Percentiles rank a stretch among this genome's conserved stretches.
Evolutionary conservation across 2,888 invertebrate genomes (phyloP).

Genomic region (Diaphora mendica): DNA sequence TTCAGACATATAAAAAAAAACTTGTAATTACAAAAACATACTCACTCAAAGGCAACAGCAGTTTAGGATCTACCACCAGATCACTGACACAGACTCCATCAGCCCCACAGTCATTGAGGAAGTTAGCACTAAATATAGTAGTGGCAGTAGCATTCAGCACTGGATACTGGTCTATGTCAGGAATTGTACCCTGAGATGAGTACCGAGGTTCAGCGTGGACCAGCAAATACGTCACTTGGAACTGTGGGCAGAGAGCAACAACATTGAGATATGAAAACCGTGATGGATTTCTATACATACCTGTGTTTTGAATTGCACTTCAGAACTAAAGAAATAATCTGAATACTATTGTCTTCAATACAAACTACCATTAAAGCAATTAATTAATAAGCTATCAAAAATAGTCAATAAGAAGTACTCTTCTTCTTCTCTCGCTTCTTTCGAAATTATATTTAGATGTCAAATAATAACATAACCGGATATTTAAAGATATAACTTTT

Average conservation of each 20-base stretch:
- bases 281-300: not conserved
- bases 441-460: no score
- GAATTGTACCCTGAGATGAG: slow-evolving; percentile 85
- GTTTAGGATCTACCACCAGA: slow-evolving; percentile 88
- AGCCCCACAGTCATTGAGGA: slow-evolving; percentile 96
- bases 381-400: no score
- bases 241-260: slow-evolving; percentile 72
- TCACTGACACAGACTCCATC: slow-evolving; percentile 96
- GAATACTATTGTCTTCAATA: not conserved
- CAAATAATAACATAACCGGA: no score
- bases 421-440: no score
- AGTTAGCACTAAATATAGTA: slow-evolving; percentile 92
- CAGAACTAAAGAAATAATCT: not conserved
- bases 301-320: not conserved
- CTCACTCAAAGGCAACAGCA: slow-evolving; percentile 87
- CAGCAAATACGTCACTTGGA: slow-evolving; percentile 94
- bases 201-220: slow-evolving; percentile 89
- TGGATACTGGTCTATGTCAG: slow-evolving; percentile 92
- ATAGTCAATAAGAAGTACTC: no score
- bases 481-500: no score
- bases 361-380: no score
- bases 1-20: no score
- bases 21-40: not conserved
- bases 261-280: not conserved
- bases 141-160: slow-evolving; percentile 96